Base-by-base conservation (phyloP, 1,140 invertebrate genomes). In the Parapsyche elsis region DNA sequence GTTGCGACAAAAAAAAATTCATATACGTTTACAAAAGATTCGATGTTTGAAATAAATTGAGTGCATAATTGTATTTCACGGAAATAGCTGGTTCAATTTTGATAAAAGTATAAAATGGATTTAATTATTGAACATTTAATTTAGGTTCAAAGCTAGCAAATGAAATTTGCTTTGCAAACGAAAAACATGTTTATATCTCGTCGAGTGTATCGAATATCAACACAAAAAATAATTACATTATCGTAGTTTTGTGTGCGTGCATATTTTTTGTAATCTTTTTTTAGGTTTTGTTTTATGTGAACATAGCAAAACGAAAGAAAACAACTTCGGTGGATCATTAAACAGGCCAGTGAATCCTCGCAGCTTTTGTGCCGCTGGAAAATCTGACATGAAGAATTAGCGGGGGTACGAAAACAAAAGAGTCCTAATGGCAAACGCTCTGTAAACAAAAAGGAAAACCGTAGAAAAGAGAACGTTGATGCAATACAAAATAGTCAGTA, bases 321-420 rank as follows among this genome's bases (percentile, higher is more conserved):
- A 75, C 73, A 75, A 57, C 46, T 46, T 75, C 73, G 73, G 73
- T 57, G 45, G 73, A 75, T 75, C 73, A 75, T 75, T 75, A 75
- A 75, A 75, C 73, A 75, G 73, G 73, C 73, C 73, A 75, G 73
- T 75, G 75, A 77, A 77, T 77, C 57, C 57, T 77, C 53, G 59
- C 75, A 64, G 75, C 75, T 77, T 77, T 77, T 77, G 75, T 77
- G 26, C 23, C 53, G 75, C 59, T 77, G 75, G 75, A 77, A 64
- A 77, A 77, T 77, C 75, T 77, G 75, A 77, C 75, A 64, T 77
- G 75, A 77, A 77, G 75, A 77, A 77, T 77, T 77, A 77, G 75
- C 75, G 23, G 23, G 73, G 75, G 30, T 77, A 26, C 24, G 24
- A 64, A 77, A 64, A 77, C 75, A 77, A 77, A 77, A 64, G 75